Evolutionary conservation across 2,113 vertebrate genomes (phyloP), one percentile per base, ranked within the genome.

Genomic region (Pleuronectes platessa): DNA sequence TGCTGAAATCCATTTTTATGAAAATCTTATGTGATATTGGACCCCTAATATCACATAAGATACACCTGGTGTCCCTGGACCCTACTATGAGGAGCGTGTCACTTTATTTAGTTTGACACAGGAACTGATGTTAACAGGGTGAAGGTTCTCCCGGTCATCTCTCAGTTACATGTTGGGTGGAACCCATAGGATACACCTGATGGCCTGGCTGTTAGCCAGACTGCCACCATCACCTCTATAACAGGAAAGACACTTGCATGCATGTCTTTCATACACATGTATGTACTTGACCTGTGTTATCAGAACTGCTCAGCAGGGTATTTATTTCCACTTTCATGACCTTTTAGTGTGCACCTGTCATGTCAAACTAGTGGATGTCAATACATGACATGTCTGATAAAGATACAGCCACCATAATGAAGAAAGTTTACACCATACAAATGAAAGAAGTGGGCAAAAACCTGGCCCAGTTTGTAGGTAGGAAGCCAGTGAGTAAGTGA

Each of bases 131-230:
- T 59, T 72, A 80, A 82, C 61, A 68, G 60, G 76, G 27, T 81
- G 56, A 75, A 83, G 77, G 80, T 68, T 74, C 58, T 64, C 61
- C n/a, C 4, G 17, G 14, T 60, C 4, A 12, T 64, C 24, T 21
- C 24, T 63, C 60, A 42, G 42, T 20, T 68, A 13, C 55, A 61
- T 53, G 65, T 56, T 31, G 21, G 67, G n/a, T 61, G 71, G 61
- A 76, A 69, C 66, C 40, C 10, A 40, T 31, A 76, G 85, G 88
- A 88, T 82, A 82, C 87, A 86, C 80, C 90, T 86, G 85, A 79
- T 49, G 10, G 62, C 35, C 20, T 51, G 78, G 56, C 51, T 23
- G 35, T 64, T 37, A 55, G 12, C 35, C 35, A 40, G 51, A 68
- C 68, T 56, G 42, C 17, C 67, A 66, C 26, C 62, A 62, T 60